Evolutionary conservation across 2,797 vertebrate genomes (phyloP).

Genomic region (Enteromius thamalakanensis): DNA sequence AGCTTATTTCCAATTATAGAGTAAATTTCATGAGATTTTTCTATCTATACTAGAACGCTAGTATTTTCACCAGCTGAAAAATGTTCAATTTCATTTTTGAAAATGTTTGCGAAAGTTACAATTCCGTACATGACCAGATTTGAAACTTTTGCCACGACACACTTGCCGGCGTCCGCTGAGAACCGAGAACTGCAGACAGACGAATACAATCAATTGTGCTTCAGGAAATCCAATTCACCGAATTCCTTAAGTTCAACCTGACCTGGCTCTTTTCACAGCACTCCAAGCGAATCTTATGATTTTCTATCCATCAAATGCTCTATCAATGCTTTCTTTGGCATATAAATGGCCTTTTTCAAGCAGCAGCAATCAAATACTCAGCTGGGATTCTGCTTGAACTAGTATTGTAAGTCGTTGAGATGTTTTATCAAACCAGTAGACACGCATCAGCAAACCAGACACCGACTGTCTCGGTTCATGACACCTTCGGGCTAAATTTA

Average conservation of each 20-base stretch:
- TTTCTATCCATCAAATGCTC: neutral
- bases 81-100: too few relatives aligned
- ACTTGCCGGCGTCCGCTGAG: neutral
- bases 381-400: constrained; percentile 15
- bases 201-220: neutral
- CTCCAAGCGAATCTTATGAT: neutral
- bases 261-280: neutral
- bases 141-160: neutral
- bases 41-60: too few relatives aligned
- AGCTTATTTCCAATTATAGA: too few relatives aligned
- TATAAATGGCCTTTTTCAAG: neutral
- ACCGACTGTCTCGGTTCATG: neutral
- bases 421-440: constrained; percentile 20
- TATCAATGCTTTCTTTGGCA: constrained; percentile 11
- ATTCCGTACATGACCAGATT: neutral
- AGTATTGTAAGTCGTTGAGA: neutral
- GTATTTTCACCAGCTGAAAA: too few relatives aligned
- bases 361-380: constrained; percentile 20
- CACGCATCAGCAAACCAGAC: constrained; percentile 7
- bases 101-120: neutral
- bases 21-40: too few relatives aligned
- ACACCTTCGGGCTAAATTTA: neutral
- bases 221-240: neutral
- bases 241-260: constrained; percentile 11
- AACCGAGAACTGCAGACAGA: neutral